A percentile compares a stretch with the other conserved stretches of the same genome.
phyloP scores from a whole-genome alignment of 1,140 invertebrate genomes.

The Aradophagus sp. region DNA sequence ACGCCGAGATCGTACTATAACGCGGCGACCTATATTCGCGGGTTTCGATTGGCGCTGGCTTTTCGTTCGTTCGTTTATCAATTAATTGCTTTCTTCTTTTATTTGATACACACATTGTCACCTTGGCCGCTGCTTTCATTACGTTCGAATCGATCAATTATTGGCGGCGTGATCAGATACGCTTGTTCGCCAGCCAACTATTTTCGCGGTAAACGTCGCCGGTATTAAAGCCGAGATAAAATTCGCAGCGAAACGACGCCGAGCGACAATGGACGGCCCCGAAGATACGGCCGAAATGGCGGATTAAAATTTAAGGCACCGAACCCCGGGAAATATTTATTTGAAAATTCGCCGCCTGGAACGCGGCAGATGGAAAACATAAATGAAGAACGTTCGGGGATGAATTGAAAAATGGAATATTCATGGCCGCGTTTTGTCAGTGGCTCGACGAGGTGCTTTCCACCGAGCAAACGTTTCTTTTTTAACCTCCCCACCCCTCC shows the following conservation, averaged over 20 bases:
- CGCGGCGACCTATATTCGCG: constrained; percentile 33
- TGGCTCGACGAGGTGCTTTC: too few species aligned
- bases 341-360: constrained; percentile 6
- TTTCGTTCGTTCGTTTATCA: constrained; percentile 42
- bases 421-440: too few species aligned
- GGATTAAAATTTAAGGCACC: constrained; percentile 30
- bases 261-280: constrained; percentile 16
- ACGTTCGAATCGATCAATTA: constrained; percentile 37
- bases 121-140: constrained; percentile 24
- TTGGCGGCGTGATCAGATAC: constrained; percentile 32
- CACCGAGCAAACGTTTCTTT: too few species aligned
- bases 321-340: constrained; percentile 26
- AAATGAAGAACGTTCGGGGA: constrained; percentile 16
- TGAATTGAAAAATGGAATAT: too few species aligned
- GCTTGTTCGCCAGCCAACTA: constrained; percentile 14
- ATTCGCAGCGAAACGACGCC: constrained; percentile 33
- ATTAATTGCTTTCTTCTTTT: constrained; percentile 48
- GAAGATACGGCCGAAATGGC: constrained; percentile 27
- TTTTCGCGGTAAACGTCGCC: constrained; percentile 19
- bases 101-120: constrained; percentile 42
- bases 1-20: constrained; percentile 19
- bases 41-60: constrained; percentile 24
- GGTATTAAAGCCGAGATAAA: constrained; percentile 20
- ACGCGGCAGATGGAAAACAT: constrained; percentile 1
- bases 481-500: too few species aligned